These are phyloP conservation scores for Callipepla californica DNA, from an alignment of 2,113 vertebrate genomes.

Conservation along the genomic window DNA sequence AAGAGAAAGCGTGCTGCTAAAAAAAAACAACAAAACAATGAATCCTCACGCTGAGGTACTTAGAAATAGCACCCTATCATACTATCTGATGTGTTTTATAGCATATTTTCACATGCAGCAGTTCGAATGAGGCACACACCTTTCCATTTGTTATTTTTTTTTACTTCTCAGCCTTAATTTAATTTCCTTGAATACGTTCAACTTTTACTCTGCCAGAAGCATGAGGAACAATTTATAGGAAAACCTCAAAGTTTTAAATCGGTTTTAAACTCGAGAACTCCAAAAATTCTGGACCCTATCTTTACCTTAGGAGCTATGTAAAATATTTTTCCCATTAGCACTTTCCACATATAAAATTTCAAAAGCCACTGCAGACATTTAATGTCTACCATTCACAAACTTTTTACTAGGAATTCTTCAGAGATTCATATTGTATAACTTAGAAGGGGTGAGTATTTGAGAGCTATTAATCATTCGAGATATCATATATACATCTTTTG, in stretches of 20 bases:
- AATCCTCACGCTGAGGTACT: not conserved
- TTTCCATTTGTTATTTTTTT: slow-evolving; percentile 17
- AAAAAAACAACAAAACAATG: not conserved
- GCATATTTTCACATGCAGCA: not conserved
- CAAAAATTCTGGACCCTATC: not conserved
- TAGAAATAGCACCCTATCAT: not conserved
- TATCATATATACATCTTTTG: not conserved
- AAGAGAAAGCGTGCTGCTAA: slow-evolving; percentile 17
- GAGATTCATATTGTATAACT: slow-evolving; percentile 20
- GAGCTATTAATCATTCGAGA: slow-evolving; percentile 32
- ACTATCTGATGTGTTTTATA: not conserved
- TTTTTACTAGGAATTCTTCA: slow-evolving; percentile 12
- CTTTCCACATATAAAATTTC: not conserved
- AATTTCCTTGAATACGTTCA: slow-evolving; percentile 28
- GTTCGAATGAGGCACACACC: not conserved
- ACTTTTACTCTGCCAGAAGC: slow-evolving; percentile 18
- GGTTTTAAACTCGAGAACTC: not conserved
- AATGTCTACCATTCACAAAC: slow-evolving; percentile 1
- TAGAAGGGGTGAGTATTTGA: slow-evolving; percentile 20
- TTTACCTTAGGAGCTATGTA: not conserved
- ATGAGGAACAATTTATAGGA: slow-evolving; percentile 35
- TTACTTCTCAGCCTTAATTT: not conserved
- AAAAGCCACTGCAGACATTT: slow-evolving; percentile 23
- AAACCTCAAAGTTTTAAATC: slow-evolving; percentile 5
- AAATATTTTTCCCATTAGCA: slow-evolving; percentile 46